Evolutionary conservation across 2,797 vertebrate species (phyloP).

Genomic region (Microhierax caerulescens): DNA sequence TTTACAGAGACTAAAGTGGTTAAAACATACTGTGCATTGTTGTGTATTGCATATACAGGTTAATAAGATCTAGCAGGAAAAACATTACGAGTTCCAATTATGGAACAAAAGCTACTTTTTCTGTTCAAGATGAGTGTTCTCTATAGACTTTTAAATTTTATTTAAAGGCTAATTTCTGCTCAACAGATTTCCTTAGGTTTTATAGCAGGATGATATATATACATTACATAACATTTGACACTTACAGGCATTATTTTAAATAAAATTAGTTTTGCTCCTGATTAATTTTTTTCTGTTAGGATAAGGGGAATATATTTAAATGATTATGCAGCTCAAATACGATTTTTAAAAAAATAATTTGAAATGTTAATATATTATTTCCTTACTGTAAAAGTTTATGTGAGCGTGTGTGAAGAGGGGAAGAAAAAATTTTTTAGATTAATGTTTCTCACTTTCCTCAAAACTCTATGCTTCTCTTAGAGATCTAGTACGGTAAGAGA

Average conservation of each 20-base stretch:
- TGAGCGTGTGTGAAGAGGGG: background rate
- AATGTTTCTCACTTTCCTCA: background rate
- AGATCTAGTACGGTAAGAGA: background rate
- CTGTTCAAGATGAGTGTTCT: slow-evolving; percentile 20
- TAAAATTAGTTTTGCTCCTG: background rate
- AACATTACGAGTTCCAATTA: slow-evolving; percentile 53
- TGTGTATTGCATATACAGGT: background rate
- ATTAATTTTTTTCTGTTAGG: background rate
- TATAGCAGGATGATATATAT: background rate
- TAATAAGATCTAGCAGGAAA: slow-evolving; percentile 56
- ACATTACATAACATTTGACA: background rate
- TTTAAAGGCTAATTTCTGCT: slow-evolving; percentile 50
- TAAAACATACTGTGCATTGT: slow-evolving; percentile 35
- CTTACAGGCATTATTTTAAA: background rate
- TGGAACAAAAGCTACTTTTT: slow-evolving; percentile 40
- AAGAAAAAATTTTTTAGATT: background rate
- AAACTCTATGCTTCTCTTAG: background rate
- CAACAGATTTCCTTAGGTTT: background rate
- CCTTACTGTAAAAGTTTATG: background rate
- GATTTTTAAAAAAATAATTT: background rate
- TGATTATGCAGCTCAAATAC: background rate
- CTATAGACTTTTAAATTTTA: slow-evolving; percentile 44
- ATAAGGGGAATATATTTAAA: background rate
- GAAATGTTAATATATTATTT: background rate
- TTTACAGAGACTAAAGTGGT: slow-evolving; percentile 13